These are phyloP conservation scores for Salticus scenicus DNA, from an alignment of 2,888 invertebrate genomes.

Conservation along the genomic window DNA sequence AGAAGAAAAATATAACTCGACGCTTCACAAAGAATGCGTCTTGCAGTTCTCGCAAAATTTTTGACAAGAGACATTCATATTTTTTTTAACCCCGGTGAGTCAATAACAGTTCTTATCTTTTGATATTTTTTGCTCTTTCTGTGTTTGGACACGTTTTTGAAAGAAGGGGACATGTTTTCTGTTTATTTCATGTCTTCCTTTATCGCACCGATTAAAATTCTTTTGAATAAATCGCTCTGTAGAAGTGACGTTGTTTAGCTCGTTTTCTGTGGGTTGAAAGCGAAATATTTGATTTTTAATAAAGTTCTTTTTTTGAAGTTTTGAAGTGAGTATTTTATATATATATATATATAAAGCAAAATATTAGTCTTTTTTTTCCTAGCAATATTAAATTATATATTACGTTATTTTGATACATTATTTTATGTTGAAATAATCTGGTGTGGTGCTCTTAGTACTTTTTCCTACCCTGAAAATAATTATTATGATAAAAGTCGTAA, in stretches of 20 bases:
- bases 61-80: background rate
- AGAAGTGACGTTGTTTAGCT: background rate
- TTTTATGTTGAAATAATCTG: too few relatives aligned
- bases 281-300: too few relatives aligned
- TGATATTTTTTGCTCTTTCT: background rate
- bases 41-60: background rate
- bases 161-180: background rate
- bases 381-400: too few relatives aligned
- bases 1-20: background rate
- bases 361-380: too few relatives aligned
- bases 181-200: background rate
- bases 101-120: constrained; percentile 1
- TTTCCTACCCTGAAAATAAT: too few relatives aligned
- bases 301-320: too few relatives aligned
- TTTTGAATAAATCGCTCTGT: background rate
- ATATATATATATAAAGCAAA: too few relatives aligned
- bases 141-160: background rate
- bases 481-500: too few relatives aligned
- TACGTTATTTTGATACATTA: too few relatives aligned
- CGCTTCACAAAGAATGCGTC: background rate
- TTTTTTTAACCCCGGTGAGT: background rate
- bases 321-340: too few relatives aligned
- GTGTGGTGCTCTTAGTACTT: too few relatives aligned
- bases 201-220: background rate
- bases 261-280: too few relatives aligned